Evolutionary conservation across 1,140 invertebrate species (phyloP).

Genomic region (Bilobella aurantiaca): DNA sequence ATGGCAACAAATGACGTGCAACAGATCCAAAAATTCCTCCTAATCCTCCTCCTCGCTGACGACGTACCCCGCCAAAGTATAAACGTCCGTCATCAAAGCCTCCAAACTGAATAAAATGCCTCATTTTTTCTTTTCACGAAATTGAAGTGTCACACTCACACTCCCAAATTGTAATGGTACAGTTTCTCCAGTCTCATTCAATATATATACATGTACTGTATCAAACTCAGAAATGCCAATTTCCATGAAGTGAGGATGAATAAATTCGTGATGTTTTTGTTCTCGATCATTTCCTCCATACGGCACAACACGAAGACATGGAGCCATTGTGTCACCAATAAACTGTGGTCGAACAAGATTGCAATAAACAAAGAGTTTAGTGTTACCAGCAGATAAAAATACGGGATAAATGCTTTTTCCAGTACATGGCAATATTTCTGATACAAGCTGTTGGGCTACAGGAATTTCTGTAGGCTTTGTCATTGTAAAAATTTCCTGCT

Average conservation of each 20-base stretch:
- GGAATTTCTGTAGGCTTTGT: not conserved
- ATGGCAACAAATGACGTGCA: not conserved
- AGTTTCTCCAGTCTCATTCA: slow-evolving; percentile 7
- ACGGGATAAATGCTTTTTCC: not conserved
- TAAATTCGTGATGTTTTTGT: not conserved
- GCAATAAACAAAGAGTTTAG: slow-evolving; percentile 34
- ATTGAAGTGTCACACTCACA: slow-evolving; percentile 19
- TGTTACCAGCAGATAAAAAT: not conserved
- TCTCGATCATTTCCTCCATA: not conserved
- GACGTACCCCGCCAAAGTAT: not conserved
- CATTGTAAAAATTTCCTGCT: not conserved
- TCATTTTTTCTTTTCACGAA: not conserved
- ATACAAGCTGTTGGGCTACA: not conserved
- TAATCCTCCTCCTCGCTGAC: slow-evolving; percentile 9
- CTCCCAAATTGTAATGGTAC: slow-evolving; percentile 12
- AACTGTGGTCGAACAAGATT: slow-evolving; percentile 38
- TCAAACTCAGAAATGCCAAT: slow-evolving; percentile 6
- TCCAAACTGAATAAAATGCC: not conserved
- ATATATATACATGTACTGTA: slow-evolving; percentile 13
- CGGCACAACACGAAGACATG: slow-evolving; percentile 28
- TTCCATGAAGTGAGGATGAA: slow-evolving; percentile 7
- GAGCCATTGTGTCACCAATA: slow-evolving; percentile 37
- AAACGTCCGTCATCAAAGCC: not conserved
- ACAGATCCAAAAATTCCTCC: slow-evolving; percentile 10
- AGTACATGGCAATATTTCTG: not conserved